phyloP scores from a whole-genome alignment of 2,888 invertebrate genomes.

The Tenthredo mesomela region DNA sequence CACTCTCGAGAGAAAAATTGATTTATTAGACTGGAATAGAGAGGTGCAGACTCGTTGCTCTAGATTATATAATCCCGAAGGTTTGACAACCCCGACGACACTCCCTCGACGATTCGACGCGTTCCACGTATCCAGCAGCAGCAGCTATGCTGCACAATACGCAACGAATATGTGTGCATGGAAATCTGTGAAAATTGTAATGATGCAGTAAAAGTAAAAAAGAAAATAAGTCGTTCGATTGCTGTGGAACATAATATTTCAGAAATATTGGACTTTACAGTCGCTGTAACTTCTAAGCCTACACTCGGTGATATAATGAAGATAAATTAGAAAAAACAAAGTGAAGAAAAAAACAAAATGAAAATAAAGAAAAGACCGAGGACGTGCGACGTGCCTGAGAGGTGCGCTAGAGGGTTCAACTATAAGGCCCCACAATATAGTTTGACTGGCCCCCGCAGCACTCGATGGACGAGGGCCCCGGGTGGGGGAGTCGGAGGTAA shows the following conservation, averaged over 20 bases:
- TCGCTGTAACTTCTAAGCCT: neutral
- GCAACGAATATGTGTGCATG: neutral
- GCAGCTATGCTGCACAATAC: neutral
- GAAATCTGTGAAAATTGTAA: neutral
- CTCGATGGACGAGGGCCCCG: slow-evolving; percentile 35
- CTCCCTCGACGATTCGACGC: slow-evolving; percentile 13
- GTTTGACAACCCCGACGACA: slow-evolving; percentile 23
- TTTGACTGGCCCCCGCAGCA: slow-evolving; percentile 37
- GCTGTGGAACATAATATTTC: neutral
- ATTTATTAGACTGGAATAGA: slow-evolving; percentile 33
- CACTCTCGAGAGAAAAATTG: slow-evolving; percentile 11
- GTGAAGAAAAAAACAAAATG: neutral
- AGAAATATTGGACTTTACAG: slow-evolving; percentile 23
- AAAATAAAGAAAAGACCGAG: slow-evolving; percentile 36
- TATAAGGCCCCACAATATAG: slow-evolving; percentile 38
- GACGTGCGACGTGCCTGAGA: slow-evolving; percentile 43
- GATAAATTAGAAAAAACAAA: slow-evolving; percentile 44
- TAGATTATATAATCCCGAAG: slow-evolving; percentile 22
- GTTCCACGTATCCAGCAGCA: neutral
- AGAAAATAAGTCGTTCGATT: neutral
- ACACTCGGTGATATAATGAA: slow-evolving; percentile 42
- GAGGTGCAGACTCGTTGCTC: slow-evolving; percentile 36
- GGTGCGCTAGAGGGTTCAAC: slow-evolving; percentile 41
- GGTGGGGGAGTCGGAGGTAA: slow-evolving; percentile 30
- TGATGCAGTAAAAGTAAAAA: neutral